phyloP scores from a whole-genome alignment of 2,797 vertebrate species.

The Gallirallus australis region DNA sequence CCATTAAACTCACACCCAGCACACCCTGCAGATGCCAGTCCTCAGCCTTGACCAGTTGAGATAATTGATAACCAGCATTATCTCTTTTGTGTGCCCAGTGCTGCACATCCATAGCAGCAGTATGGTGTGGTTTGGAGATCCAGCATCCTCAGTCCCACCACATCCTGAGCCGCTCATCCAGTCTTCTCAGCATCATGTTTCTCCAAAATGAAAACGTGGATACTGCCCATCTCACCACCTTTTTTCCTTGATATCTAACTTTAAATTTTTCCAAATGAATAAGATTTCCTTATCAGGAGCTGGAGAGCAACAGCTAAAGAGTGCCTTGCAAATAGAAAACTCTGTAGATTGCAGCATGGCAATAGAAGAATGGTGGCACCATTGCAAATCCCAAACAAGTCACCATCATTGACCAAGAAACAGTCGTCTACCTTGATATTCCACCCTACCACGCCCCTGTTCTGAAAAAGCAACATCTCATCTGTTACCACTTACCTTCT shows the following conservation, averaged over 20 bases:
- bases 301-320: not conserved
- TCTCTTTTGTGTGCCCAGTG: not conserved
- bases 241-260: not conserved
- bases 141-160: not conserved
- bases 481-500: slow-evolving; percentile 38
- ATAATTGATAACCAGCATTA: not conserved
- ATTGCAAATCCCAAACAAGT: not conserved
- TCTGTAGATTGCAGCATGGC: not conserved
- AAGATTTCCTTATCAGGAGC: not conserved
- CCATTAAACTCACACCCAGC: not conserved
- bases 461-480: not conserved
- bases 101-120: accelerated
- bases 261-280: not conserved
- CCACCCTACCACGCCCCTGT: accelerated
- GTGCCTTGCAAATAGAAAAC: not conserved
- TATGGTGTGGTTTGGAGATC: not conserved
- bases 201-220: not conserved
- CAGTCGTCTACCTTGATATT: not conserved
- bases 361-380: not conserved
- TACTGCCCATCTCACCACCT: not conserved
- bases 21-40: not conserved
- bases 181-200: not conserved
- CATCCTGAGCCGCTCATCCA: not conserved
- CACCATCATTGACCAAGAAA: not conserved
- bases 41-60: not conserved